phyloP scores from a whole-genome alignment of 2,113 vertebrate genomes.

The Sinocyclocheilus anophthalmus region DNA sequence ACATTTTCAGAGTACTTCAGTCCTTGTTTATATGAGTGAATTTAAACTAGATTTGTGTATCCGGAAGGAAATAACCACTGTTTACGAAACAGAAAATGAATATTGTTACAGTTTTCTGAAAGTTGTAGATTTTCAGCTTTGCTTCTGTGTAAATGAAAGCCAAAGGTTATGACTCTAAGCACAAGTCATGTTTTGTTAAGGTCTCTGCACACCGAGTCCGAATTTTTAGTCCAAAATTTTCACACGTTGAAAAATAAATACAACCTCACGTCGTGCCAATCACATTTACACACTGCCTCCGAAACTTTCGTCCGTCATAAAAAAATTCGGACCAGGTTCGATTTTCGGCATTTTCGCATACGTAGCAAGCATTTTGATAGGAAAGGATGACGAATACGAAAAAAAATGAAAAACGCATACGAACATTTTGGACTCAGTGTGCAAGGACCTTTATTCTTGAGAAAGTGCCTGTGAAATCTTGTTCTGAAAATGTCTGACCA shows the following conservation, averaged over 20 bases:
- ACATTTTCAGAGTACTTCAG: neutral
- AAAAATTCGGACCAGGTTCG: no score
- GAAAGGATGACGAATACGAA: no score
- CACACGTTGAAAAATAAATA: no score
- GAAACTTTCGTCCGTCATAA: no score
- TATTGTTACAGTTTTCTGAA: neutral
- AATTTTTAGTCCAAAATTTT: no score
- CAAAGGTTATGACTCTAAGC: neutral
- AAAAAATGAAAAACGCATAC: no score
- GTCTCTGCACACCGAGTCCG: no score
- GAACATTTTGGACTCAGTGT: no score
- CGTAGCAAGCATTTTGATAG: no score
- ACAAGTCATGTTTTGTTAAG: neutral
- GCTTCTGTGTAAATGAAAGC: neutral
- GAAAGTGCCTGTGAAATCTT: neutral
- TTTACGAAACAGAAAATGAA: neutral
- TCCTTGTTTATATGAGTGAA: neutral
- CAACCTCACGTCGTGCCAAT: no score
- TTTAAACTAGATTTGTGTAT: constrained; percentile 11
- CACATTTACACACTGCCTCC: no score
- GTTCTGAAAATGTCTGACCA: neutral
- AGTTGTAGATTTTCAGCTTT: neutral
- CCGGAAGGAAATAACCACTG: neutral
- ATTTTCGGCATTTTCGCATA: no score
- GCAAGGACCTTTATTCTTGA: neutral